Conservation (phyloP, 2,113 vertebrate species). For the Paralichthys olivaceus region DNA sequence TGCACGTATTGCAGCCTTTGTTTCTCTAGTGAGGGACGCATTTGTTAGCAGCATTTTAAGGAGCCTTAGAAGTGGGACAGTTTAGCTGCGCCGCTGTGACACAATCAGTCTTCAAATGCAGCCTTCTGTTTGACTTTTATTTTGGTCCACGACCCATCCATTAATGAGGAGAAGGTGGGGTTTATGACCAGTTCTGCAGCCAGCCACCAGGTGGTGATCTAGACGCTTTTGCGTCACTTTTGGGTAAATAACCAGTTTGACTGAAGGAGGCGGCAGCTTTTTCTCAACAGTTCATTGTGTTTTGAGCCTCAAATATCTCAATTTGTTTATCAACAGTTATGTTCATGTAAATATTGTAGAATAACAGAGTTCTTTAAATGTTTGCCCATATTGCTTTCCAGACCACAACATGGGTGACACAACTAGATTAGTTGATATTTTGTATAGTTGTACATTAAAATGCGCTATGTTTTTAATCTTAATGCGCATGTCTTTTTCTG, state of each 20-base stretch:
- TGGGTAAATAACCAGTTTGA: background rate
- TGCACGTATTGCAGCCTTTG: too few relatives aligned
- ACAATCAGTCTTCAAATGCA: too few relatives aligned
- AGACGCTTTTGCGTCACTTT: too few relatives aligned
- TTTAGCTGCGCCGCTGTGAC: too few relatives aligned
- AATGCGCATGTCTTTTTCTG: conserved; percentile 1
- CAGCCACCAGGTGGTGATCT: too few relatives aligned
- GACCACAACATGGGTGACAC: background rate
- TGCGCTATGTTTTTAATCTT: background rate
- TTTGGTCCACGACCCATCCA: too few relatives aligned
- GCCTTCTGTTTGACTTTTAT: too few relatives aligned
- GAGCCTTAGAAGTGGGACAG: too few relatives aligned
- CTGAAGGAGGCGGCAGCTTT: conserved; percentile 1
- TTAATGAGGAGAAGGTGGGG: too few relatives aligned
- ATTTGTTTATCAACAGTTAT: conserved; percentile 5
- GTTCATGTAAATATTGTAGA: conserved; percentile 57
- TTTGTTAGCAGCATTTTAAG: too few relatives aligned
- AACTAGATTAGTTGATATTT: background rate
- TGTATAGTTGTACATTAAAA: conserved; percentile 21
- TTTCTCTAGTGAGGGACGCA: too few relatives aligned
- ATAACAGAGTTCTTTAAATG: background rate
- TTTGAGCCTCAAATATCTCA: background rate
- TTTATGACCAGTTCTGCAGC: too few relatives aligned
- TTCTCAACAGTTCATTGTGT: background rate
- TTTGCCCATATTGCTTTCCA: background rate